A percentile compares a stretch with the other conserved stretches of the same genome.
These are phyloP conservation scores for Abrostola tripartita DNA, from an alignment of 2,888 invertebrate species.

Conservation along the genomic window DNA sequence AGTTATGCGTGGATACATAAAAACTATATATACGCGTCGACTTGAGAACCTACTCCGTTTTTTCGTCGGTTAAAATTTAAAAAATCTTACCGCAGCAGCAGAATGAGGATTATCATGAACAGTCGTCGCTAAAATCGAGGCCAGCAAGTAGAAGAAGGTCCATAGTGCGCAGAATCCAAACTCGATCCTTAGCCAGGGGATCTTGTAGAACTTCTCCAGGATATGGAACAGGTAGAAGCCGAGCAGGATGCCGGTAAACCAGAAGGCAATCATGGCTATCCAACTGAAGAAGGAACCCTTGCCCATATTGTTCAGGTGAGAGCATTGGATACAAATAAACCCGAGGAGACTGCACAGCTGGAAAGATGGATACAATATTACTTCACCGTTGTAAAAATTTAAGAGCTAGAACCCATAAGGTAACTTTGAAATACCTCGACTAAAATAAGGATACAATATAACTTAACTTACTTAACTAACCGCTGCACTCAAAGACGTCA, in stretches of 20 bases:
- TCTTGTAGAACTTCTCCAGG: conserved; percentile 94
- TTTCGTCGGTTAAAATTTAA: too few species aligned
- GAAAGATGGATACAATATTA: conserved; percentile 13
- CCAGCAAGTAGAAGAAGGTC: conserved; percentile 93
- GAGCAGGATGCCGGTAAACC: conserved; percentile 94
- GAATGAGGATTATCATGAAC: conserved; percentile 88
- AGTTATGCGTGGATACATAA: not conserved
- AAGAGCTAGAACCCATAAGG: too few species aligned
- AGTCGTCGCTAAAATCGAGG: conserved; percentile 91
- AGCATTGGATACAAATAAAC: conserved; percentile 93
- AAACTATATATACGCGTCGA: not conserved
- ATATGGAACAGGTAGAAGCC: conserved; percentile 95
- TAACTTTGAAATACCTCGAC: too few species aligned
- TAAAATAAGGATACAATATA: too few species aligned
- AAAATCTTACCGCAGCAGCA: conserved; percentile 92
- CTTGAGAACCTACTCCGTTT: conserved; percentile 35
- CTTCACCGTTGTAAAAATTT: too few species aligned
- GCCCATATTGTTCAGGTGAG: conserved; percentile 82
- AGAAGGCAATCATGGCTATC: conserved; percentile 94
- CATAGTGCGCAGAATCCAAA: conserved; percentile 92
- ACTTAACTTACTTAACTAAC: too few species aligned
- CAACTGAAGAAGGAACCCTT: conserved; percentile 93
- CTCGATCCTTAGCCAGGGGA: conserved; percentile 96
- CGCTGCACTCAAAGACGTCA: too few species aligned
- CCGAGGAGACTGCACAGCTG: conserved; percentile 92